phyloP scores from a whole-genome alignment of 37 sponge, comb jelly and placozoan species.

The Beroe forskalii region DNA sequence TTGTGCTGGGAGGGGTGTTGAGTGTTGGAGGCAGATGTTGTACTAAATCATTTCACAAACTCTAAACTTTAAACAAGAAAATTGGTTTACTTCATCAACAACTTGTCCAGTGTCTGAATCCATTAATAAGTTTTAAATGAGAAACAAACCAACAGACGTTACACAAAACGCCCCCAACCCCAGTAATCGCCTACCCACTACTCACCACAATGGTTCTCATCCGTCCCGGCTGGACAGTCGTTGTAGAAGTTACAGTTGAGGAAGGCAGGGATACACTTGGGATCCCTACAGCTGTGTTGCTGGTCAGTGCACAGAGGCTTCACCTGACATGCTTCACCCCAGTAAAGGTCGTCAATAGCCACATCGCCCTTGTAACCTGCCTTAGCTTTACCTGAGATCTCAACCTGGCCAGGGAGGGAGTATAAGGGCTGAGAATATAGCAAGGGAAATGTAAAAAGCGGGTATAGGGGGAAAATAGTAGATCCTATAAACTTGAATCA shows the following conservation, averaged over 20 bases:
- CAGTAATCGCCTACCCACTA: background rate
- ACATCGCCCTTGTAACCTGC: slow-evolving; percentile 41
- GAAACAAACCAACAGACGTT: no score
- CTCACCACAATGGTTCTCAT: slow-evolving; percentile 49
- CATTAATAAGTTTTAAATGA: no score
- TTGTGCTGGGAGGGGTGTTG: background rate
- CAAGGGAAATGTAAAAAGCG: no score
- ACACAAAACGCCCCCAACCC: no score
- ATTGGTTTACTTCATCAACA: no score
- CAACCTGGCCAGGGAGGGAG: background rate
- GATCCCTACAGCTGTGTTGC: slow-evolving; percentile 55
- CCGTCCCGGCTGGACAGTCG: slow-evolving; percentile 2
- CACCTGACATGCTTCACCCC: background rate
- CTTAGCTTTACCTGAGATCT: background rate
- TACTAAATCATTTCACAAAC: no score
- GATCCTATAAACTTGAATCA: no score
- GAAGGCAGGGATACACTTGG: slow-evolving; percentile 58
- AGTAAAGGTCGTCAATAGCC: slow-evolving; percentile 51
- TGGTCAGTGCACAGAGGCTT: slow-evolving; percentile 17
- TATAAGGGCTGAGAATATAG: no score
- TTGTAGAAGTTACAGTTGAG: slow-evolving; percentile 61
- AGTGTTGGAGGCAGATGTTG: no score
- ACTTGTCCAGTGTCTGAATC: no score
- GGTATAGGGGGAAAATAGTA: no score
- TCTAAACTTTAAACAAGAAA: no score